Percentiles rank a stretch among this genome's conserved stretches.
Evolutionary conservation across 2,888 invertebrate species (phyloP).

Genomic region (Harpalus rubripes): DNA sequence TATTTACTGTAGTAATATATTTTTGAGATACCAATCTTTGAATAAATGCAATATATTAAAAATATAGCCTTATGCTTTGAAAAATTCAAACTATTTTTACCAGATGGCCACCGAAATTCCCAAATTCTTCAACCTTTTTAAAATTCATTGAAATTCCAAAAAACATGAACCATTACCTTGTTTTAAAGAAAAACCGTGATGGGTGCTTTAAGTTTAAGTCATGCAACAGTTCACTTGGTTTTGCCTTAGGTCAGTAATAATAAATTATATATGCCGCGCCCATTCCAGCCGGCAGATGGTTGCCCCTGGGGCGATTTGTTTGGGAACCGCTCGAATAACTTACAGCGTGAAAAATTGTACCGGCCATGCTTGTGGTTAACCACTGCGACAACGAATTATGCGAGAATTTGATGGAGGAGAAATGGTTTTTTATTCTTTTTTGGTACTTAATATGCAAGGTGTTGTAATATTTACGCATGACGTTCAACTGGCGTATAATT

Average conservation of each 20-base stretch:
- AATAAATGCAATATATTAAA: no score
- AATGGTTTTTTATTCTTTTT: background rate
- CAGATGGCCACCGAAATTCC: no score
- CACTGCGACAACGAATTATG: constrained; percentile 24
- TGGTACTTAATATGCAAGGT: background rate
- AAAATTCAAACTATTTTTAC: no score
- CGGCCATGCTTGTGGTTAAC: background rate
- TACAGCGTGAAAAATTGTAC: constrained; percentile 46
- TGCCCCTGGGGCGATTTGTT: constrained; percentile 30
- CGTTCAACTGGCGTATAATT: background rate
- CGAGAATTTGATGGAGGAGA: constrained; percentile 25
- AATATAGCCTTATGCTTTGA: no score
- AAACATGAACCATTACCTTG: background rate
- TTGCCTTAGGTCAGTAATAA: constrained; percentile 49
- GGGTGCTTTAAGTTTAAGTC: constrained; percentile 18
- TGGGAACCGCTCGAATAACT: constrained; percentile 49
- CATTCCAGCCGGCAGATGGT: constrained; percentile 40
- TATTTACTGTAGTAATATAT: no score
- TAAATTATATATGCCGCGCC: constrained; percentile 54
- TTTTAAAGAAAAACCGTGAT: background rate
- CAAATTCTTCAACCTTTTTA: background rate
- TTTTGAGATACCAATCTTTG: no score
- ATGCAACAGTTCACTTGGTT: constrained; percentile 43
- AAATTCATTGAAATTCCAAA: background rate
- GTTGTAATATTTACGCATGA: background rate